Base-by-base conservation (phyloP, 37 sponge, comb jelly and placozoan species). In the Chondrilla cf. caribensis region DNA sequence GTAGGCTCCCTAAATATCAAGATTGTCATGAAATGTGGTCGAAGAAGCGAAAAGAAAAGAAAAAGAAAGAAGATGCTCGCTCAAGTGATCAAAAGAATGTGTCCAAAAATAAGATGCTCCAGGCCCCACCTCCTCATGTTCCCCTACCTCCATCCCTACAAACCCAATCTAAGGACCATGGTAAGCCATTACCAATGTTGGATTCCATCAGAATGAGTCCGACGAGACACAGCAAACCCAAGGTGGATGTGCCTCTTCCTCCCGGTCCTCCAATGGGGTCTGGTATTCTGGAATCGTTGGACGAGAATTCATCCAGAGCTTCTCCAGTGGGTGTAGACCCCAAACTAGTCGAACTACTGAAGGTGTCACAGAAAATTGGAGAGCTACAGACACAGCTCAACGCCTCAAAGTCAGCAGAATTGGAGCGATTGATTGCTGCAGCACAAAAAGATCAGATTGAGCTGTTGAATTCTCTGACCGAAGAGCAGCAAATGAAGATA, bases 21-120 rank as follows among this genome's bases (percentile, higher is more conserved):
- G 98, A 98, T 83, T 98, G 98, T 54, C 98, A 98, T 64, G 98
- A 98, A 75, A 86, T 98, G 92, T 98, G 96, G 98, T 85, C 86
- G 40, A 95, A 87, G 79, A 87, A 90, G 78, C 76, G 36, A 40
- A 79, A 83, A 17, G 85, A 89, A 51, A 79, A 83, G 28, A 87
- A 89, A 42, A 86, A 90, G 67, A 95, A 90, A 79, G 84, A 80
- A 22, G 89, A 77, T n/a, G 58, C 57, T 2, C 38, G 28, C 21
- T 24, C 17, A 3, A 0, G 33, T 18, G 67, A 67, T 33, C 58
- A 3, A 14, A 67, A 82, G 67, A 31, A 70, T 26, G 51, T 33
- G 31, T 17, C n/a, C n/a, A 73, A 38, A 14, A 43, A 40, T 5
- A 67, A 62, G 29, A 15, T 33, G 32, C 32, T 33, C 68, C 68